Conservation (phyloP, 1,140 invertebrate genomes). For the Conus betulinus region DNA sequence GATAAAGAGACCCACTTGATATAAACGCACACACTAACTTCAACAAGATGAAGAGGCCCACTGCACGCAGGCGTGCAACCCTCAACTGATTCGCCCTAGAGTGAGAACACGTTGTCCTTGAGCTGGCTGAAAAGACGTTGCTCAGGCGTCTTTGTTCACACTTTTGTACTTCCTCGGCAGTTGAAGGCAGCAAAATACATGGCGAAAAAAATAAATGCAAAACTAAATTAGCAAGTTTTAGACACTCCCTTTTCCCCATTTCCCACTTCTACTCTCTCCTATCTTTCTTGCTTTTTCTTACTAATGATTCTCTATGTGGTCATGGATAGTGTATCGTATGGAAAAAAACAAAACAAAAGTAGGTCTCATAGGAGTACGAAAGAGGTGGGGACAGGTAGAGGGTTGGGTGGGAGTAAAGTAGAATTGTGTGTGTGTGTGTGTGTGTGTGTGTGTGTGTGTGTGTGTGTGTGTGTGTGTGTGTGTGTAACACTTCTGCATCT, state of each 20-base stretch:
- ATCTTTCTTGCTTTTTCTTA: not conserved
- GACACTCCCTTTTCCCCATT: not conserved
- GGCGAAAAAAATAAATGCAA: not conserved
- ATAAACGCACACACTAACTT: no score
- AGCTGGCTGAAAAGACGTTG: no score
- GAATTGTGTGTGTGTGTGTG: conserved; percentile 16
- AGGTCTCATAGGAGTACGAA: not conserved
- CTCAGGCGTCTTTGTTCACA: no score
- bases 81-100: no score
- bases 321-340: not conserved
- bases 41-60: no score
- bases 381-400: no score
- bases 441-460: conserved; percentile 21
- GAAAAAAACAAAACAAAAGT: not conserved
- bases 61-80: no score
- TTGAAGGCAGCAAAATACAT: no score
- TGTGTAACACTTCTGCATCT: not conserved
- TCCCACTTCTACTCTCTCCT: not conserved
- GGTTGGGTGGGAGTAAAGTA: no score
- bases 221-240: not conserved
- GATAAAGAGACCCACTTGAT: no score
- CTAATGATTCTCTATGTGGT: not conserved
- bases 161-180: not conserved
- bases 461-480: not conserved
- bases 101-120: no score